Conservation (phyloP, 2,888 invertebrate species). For the Carterocephalus palaemon region DNA sequence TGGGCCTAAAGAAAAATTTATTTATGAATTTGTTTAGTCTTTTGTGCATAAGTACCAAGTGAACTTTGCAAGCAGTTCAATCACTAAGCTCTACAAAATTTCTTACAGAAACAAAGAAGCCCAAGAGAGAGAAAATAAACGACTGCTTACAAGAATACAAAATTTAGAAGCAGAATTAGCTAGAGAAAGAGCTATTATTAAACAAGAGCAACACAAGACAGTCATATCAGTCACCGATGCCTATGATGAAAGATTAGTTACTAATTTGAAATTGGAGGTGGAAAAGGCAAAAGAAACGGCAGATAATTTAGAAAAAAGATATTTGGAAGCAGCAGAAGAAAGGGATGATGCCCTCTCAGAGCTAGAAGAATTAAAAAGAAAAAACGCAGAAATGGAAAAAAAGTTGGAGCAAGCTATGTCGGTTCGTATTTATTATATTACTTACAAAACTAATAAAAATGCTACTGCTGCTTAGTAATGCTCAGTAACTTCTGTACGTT, state of each 20-base stretch:
- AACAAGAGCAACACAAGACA: constrained; percentile 73
- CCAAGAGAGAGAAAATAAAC: constrained; percentile 90
- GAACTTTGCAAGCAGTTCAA: too few relatives aligned
- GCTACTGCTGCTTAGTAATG: constrained; percentile 18
- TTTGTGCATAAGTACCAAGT: too few relatives aligned
- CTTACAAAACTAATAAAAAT: too few relatives aligned
- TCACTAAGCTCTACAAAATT: neutral
- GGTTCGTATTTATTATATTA: constrained; percentile 53
- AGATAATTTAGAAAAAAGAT: constrained; percentile 89
- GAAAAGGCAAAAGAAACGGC: constrained; percentile 87
- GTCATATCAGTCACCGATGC: constrained; percentile 76
- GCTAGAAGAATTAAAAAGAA: constrained; percentile 88
- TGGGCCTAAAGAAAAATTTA: too few relatives aligned
- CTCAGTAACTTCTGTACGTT: constrained; percentile 15
- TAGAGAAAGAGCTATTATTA: constrained; percentile 80
- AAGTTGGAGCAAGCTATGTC: constrained; percentile 83
- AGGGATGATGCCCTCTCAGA: constrained; percentile 86
- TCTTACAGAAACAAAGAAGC: constrained; percentile 86
- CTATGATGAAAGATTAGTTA: constrained; percentile 82
- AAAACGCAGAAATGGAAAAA: constrained; percentile 87
- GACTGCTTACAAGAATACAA: constrained; percentile 86
- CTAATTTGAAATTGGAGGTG: constrained; percentile 85
- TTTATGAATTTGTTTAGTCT: too few relatives aligned
- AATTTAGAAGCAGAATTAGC: constrained; percentile 90
- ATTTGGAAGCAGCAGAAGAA: constrained; percentile 85